phyloP scores from a whole-genome alignment of 64 coral and sea anemone genomes.

The Stylophora pistillata region DNA sequence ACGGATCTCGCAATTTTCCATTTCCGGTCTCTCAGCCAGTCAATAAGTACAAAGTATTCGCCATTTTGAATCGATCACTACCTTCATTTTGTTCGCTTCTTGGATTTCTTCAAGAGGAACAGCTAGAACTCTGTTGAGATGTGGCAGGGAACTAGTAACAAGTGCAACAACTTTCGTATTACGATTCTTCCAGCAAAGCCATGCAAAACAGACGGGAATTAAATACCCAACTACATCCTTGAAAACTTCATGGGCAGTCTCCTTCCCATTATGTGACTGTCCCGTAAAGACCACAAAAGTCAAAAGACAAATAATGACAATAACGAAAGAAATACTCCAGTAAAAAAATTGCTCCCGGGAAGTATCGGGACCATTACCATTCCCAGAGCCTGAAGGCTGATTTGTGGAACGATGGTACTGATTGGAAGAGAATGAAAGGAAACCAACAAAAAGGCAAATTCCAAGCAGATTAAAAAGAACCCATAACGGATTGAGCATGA shows the following conservation, averaged over 20 bases:
- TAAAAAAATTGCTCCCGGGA: no score
- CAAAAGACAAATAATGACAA: neutral
- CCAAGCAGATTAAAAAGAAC: neutral
- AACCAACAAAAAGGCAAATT: neutral
- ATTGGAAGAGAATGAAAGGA: neutral
- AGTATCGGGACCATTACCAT: no score
- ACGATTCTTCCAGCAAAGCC: neutral
- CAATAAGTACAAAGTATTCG: no score
- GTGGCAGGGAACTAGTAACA: no score
- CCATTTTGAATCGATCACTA: no score
- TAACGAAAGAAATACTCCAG: neutral
- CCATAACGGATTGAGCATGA: slow-evolving; percentile 5
- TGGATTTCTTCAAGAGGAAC: no score
- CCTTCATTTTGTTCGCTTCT: no score
- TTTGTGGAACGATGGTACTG: neutral
- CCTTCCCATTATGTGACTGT: no score
- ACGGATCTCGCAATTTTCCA: no score
- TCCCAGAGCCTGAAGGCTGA: no score
- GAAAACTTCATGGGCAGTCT: neutral
- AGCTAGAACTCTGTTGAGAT: no score
- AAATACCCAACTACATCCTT: neutral
- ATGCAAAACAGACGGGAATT: neutral
- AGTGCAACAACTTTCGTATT: neutral
- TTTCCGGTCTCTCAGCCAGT: no score
- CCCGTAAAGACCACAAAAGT: neutral